Conservation (phyloP, 2,888 invertebrate genomes). For the Morpho deidamia region DNA sequence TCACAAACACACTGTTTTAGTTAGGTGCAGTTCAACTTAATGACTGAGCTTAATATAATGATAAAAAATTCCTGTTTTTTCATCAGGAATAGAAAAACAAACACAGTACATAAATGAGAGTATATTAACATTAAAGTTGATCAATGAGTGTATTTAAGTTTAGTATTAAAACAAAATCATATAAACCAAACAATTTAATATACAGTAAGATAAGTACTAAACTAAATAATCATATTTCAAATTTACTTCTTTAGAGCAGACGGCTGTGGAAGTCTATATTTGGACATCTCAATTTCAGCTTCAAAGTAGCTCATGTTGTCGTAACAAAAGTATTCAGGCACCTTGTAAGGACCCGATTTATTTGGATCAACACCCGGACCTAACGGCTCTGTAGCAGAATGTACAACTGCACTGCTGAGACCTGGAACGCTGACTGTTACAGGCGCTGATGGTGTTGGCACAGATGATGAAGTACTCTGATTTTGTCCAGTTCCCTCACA, state of each 20-base stretch:
- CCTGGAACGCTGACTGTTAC: slow-evolving; percentile 75
- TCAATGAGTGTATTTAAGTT: too few relatives aligned
- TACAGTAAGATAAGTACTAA: background rate
- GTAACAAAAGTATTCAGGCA: slow-evolving; percentile 92
- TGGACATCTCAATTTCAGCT: slow-evolving; percentile 91
- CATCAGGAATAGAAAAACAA: too few relatives aligned
- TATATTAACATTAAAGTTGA: too few relatives aligned
- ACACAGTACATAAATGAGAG: too few relatives aligned
- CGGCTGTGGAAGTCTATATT: slow-evolving; percentile 88
- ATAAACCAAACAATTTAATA: background rate
- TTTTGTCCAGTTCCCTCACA: slow-evolving; percentile 38
- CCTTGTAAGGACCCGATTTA: slow-evolving; percentile 87
- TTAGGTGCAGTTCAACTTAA: too few relatives aligned
- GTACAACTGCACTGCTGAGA: slow-evolving; percentile 79
- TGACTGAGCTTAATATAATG: too few relatives aligned
- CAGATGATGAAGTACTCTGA: slow-evolving; percentile 29
- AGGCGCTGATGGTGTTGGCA: slow-evolving; percentile 30
- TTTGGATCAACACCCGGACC: slow-evolving; percentile 83
- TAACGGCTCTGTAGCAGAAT: slow-evolving; percentile 75
- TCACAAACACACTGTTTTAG: too few relatives aligned
- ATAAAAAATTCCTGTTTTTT: background rate
- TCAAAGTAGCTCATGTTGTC: slow-evolving; percentile 87
- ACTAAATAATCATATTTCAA: slow-evolving; percentile 1
- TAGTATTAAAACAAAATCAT: too few relatives aligned
- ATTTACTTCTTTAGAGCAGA: slow-evolving; percentile 74